Evolutionary conservation across 2,113 vertebrate species (phyloP).

Genomic region (Eptesicus fuscus): DNA sequence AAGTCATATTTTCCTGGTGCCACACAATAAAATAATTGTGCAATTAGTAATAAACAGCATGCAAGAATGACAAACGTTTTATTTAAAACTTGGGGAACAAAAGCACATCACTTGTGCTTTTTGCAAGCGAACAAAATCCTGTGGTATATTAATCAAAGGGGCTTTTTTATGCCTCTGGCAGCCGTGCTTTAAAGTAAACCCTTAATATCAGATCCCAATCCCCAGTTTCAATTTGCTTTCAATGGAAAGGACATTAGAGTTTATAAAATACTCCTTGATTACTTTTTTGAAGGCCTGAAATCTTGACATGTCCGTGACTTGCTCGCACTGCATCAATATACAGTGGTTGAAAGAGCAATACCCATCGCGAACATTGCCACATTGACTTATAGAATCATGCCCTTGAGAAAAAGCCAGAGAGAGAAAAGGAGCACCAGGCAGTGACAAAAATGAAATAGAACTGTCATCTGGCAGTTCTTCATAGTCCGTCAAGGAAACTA

Average conservation of each 20-base stretch:
- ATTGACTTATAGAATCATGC: slow-evolving; percentile 82
- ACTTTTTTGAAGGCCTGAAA: slow-evolving; percentile 74
- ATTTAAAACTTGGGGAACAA: slow-evolving; percentile 66
- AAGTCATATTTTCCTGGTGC: slow-evolving; percentile 62
- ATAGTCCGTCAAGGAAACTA: slow-evolving; percentile 84
- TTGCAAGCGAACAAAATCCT: slow-evolving; percentile 54
- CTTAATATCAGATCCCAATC: slow-evolving; percentile 56
- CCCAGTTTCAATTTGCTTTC: slow-evolving; percentile 69
- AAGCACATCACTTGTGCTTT: slow-evolving; percentile 57
- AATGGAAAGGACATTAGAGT: slow-evolving; percentile 64
- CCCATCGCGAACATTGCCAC: slow-evolving; percentile 76
- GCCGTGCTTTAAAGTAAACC: slow-evolving; percentile 72
- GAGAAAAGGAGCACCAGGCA: slow-evolving; percentile 77
- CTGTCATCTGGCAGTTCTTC: slow-evolving; percentile 85
- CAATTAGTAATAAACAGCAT: slow-evolving; percentile 70
- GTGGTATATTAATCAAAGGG: slow-evolving; percentile 69
- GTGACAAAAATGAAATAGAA: slow-evolving; percentile 88
- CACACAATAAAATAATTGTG: slow-evolving; percentile 69
- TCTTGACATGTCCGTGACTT: slow-evolving; percentile 63
- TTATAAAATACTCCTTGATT: slow-evolving; percentile 69
- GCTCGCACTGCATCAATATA: slow-evolving; percentile 63
- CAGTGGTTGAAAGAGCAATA: slow-evolving; percentile 78
- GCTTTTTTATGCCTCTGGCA: slow-evolving; percentile 71
- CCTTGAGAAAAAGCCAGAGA: slow-evolving; percentile 82
- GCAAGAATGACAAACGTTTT: slow-evolving; percentile 67